Base-by-base conservation (phyloP, 2,888 invertebrate genomes). In the Osmoderma eremita region DNA sequence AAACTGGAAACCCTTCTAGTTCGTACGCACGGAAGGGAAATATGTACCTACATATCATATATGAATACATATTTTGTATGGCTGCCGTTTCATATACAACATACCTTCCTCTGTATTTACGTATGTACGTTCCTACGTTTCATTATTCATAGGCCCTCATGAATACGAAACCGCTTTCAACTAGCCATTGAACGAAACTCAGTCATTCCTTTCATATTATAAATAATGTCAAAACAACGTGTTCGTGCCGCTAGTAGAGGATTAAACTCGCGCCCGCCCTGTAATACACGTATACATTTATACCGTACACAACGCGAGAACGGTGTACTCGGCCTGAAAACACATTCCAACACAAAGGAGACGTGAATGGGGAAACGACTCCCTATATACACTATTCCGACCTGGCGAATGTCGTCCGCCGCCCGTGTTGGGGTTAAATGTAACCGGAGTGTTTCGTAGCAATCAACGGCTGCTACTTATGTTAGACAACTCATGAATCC, bases 381-480 rank as follows among this genome's bases (percentile, higher is more conserved):
- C 22, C 41, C 22, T 22, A 41, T 20, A n/a, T 56, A 61, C 58
- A 20, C 36, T 5, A 24, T 4, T 3, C 24, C 24, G 10, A 30
- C 30, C 18, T 13, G 30, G 24, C n/a, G n/a, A n/a, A n/a, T n/a
- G n/a, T n/a, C n/a, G n/a, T n/a, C n/a, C n/a, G n/a, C n/a, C n/a
- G n/a, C n/a, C n/a, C n/a, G n/a, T n/a, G n/a, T n/a, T n/a, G n/a
- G 42, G 58, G 30, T 61, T 45, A 61, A 61, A 24, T n/a, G 45
- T 45, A 24, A 45, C 30, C 18, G 17, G 53, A 61, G 22, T 61
- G 58, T 61, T 61, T 48, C 45, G 58, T 61, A 61, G 48, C 58
- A 61, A 61, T 61, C 58, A 45, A 61, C 58, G 58, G 45, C 45
- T 17, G 42, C 58, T 61, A 61, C 58, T 61, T n/a, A n/a, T n/a